Evolutionary conservation across 2,888 invertebrate species (phyloP).

Genomic region (Taenaris catops): DNA sequence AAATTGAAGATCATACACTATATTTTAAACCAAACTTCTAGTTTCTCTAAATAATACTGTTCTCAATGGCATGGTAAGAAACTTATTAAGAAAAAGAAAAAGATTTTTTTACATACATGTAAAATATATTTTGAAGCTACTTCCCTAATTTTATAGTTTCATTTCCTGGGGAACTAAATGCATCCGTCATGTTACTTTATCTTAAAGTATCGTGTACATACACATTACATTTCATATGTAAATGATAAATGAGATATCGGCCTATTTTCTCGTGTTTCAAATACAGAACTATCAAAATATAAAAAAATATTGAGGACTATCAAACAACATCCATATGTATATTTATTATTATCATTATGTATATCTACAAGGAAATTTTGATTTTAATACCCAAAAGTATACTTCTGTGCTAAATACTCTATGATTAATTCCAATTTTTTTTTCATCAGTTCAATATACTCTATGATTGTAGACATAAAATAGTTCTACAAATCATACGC

Average conservation of each 20-base stretch:
- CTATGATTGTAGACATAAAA: slow-evolving; percentile 51
- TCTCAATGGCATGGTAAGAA: slow-evolving; percentile 78
- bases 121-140: slow-evolving; percentile 43
- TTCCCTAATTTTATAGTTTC: slow-evolving; percentile 36
- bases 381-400: slow-evolving; percentile 68
- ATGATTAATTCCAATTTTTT: slow-evolving; percentile 56
- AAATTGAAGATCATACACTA: slow-evolving; percentile 64
- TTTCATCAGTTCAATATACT: slow-evolving; percentile 61
- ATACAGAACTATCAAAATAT: slow-evolving; percentile 82
- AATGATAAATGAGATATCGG: slow-evolving; percentile 76
- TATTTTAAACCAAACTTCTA: slow-evolving; percentile 65
- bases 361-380: slow-evolving; percentile 75
- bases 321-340: slow-evolving; percentile 79
- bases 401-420: slow-evolving; percentile 68
- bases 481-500: slow-evolving; percentile 48
- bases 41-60: slow-evolving; percentile 78
- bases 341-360: slow-evolving; percentile 74
- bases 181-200: slow-evolving; percentile 61
- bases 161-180: slow-evolving; percentile 70
- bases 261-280: slow-evolving; percentile 72
- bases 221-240: slow-evolving; percentile 43
- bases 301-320: slow-evolving; percentile 80
- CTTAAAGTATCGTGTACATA: slow-evolving; percentile 67
- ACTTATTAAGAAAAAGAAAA: slow-evolving; percentile 54
- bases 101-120: slow-evolving; percentile 46